These are phyloP conservation scores for Nematopogon swammerdamellus DNA, from an alignment of 2,888 invertebrate genomes.

Conservation along the genomic window DNA sequence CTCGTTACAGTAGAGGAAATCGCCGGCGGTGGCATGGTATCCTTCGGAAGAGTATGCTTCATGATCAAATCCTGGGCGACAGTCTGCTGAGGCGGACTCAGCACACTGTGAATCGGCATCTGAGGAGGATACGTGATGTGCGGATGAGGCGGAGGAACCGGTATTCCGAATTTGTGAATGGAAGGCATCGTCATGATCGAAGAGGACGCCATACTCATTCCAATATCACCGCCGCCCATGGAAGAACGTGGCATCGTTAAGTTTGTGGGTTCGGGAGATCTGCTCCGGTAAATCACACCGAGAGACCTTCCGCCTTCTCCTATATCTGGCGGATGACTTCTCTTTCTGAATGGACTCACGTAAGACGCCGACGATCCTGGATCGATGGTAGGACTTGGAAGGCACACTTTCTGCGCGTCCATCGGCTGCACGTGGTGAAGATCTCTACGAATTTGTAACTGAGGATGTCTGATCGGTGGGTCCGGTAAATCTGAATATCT, in stretches of 20 bases:
- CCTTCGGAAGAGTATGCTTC: conserved; percentile 50
- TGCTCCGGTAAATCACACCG: conserved; percentile 35
- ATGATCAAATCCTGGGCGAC: conserved; percentile 51
- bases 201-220: conserved; percentile 33
- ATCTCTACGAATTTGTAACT: conserved; percentile 75
- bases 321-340: conserved; percentile 53
- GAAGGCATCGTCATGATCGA: conserved; percentile 42
- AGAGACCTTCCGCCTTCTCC: conserved; percentile 40
- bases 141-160: conserved; percentile 43
- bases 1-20: conserved; percentile 37
- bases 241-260: conserved; percentile 41
- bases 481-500: conserved; percentile 47
- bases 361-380: conserved; percentile 44
- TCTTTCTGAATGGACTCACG: conserved; percentile 54
- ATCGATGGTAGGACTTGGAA: conserved; percentile 43
- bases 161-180: conserved; percentile 47
- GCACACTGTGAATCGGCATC: conserved; percentile 28
- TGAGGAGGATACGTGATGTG: conserved; percentile 37
- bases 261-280: conserved; percentile 51
- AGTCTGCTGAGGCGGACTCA: conserved; percentile 44
- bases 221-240: conserved; percentile 27
- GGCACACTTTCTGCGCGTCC: conserved; percentile 34
- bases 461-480: conserved; percentile 48
- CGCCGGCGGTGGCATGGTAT: conserved; percentile 31
- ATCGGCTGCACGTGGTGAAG: conserved; percentile 57